Evolutionary conservation across 2,797 vertebrate genomes (phyloP).

Genomic region (Ctenopoma multispine): DNA sequence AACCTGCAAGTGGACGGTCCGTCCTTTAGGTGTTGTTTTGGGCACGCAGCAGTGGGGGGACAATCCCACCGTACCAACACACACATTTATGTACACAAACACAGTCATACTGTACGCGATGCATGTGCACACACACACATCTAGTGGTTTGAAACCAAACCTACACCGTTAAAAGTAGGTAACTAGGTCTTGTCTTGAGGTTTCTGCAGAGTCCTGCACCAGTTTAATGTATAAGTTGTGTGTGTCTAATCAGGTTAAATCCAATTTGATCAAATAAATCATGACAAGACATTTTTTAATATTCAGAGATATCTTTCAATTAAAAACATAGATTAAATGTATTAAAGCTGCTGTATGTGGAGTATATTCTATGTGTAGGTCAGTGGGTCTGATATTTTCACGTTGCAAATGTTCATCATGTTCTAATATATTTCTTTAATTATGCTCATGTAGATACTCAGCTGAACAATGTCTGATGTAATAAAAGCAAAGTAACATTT

Average conservation of each 20-base stretch:
- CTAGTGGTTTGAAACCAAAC: constrained; percentile 26
- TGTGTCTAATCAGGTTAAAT: constrained; percentile 2
- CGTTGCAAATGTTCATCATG: too few relatives aligned
- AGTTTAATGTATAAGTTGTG: constrained; percentile 30
- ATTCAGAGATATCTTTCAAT: too few relatives aligned
- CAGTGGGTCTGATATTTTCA: too few relatives aligned
- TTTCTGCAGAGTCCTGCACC: constrained; percentile 61
- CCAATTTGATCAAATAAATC: not conserved
- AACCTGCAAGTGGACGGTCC: too few relatives aligned
- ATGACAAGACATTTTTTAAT: too few relatives aligned
- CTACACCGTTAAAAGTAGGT: constrained; percentile 63
- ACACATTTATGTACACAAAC: not conserved
- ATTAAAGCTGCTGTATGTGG: too few relatives aligned
- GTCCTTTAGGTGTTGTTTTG: not conserved
- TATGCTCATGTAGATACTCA: too few relatives aligned
- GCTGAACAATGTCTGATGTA: too few relatives aligned
- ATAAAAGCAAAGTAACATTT: too few relatives aligned
- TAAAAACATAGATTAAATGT: too few relatives aligned
- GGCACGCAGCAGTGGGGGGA: not conserved
- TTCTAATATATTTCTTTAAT: too few relatives aligned
- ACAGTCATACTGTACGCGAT: not conserved
- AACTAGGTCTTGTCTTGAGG: constrained; percentile 58
- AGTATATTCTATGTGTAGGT: too few relatives aligned
- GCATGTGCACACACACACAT: constrained; percentile 6
- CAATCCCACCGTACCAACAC: not conserved